Conservation (phyloP, 2,113 vertebrate species). For the Stictonetta naevosa region DNA sequence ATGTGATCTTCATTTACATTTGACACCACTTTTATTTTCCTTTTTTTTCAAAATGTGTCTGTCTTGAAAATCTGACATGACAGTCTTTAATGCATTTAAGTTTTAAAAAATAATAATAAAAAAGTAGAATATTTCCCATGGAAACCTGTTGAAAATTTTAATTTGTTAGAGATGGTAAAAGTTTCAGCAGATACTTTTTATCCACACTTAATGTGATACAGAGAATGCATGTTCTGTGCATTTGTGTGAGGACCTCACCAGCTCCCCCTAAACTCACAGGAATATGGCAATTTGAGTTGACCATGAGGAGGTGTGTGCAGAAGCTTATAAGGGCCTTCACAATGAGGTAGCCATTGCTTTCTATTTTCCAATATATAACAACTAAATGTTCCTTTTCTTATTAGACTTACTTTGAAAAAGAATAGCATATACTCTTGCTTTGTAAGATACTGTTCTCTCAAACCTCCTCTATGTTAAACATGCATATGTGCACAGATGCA, state of each 20-base stretch:
- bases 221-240: neutral
- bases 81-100: neutral
- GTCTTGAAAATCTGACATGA: neutral
- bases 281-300: neutral
- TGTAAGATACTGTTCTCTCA: neutral
- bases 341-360: neutral
- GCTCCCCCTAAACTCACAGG: neutral
- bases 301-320: neutral
- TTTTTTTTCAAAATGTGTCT: neutral
- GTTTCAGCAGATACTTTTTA: neutral
- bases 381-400: neutral
- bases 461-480: neutral
- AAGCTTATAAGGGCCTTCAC: neutral
- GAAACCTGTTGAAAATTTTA: neutral
- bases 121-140: neutral
- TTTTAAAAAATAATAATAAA: neutral
- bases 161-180: neutral
- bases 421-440: neutral
- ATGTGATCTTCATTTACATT: neutral
- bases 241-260: neutral
- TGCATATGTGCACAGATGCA: accelerated
- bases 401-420: neutral
- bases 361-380: neutral
- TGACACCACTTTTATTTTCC: neutral
- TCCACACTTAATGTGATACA: neutral